Base-by-base conservation (phyloP, 2,888 invertebrate species). In the Podotricha telesiphe region DNA sequence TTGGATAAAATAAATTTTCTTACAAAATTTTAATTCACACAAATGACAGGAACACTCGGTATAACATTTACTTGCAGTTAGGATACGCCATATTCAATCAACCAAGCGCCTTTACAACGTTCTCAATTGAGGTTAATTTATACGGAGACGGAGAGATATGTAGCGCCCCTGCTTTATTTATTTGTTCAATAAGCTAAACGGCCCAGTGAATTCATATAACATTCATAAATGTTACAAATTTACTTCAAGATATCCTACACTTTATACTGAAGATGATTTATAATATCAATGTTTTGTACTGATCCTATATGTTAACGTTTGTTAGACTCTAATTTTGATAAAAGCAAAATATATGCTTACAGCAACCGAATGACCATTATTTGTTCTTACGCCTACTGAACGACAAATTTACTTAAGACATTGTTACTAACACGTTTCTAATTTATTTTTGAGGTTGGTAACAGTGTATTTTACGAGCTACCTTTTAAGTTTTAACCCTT, bases 41-140 rank as follows among this genome's bases (percentile, higher is more conserved):
- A 85, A 83, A 82, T 82, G 76, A 76, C 76, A 84, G 80, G 47
- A 75, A 68, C 65, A 71, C 69, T 69, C 51, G 34, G 47, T 67
- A 67, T 55, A 64, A 51, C 66, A 82, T 82, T 86, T 80, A 83
- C 85, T 83, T 80, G 80, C 81, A 82, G 83, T 80, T 82, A 84
- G 74, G 82, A 81, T 80, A 80, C 83, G 83, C 82, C 83, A 84
- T 85, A 85, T 90, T 90, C 91, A 93, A 92, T 91, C 89, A 91
- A 86, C 87, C 86, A 88, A 90, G 89, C 89, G 90, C 91, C 91
- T 91, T 81, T 88, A 87, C 86, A 86, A 81, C 83, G 82, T 86
- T 82, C 84, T 92, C 93, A 93, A 93, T 93, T 93, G 93, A 90
- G 92, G 92, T 93, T 91, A 93, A 93, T 91, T 93, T 83, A 80